These are phyloP conservation scores for Cherax quadricarinatus DNA, from an alignment of 1,140 invertebrate species.

Conservation along the genomic window DNA sequence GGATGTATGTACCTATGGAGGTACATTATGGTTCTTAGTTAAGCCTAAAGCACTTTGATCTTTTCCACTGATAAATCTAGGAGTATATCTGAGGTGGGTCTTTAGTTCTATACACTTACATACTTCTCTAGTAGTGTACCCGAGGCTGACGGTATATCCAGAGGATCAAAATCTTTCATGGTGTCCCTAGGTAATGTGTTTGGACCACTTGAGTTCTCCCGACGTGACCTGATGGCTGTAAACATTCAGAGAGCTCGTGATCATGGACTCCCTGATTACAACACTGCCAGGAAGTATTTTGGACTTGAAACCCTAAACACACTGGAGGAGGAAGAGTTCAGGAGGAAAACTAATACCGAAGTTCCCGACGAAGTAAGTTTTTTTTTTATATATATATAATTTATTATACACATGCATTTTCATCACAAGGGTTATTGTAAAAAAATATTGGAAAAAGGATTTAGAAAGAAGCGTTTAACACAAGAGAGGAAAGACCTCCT, in stretches of 20 bases:
- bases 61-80: too few relatives aligned
- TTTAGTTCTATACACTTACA: too few relatives aligned
- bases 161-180: not conserved
- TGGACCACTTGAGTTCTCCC: conserved; percentile 84
- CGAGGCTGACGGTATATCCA: too few relatives aligned
- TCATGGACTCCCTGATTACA: conserved; percentile 84
- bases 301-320: conserved; percentile 75
- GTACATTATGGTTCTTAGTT: too few relatives aligned
- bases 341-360: conserved; percentile 74
- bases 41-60: too few relatives aligned
- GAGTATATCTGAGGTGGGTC: too few relatives aligned
- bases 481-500: too few relatives aligned
- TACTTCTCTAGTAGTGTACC: too few relatives aligned
- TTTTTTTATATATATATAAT: not conserved
- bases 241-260: conserved; percentile 84
- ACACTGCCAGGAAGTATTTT: conserved; percentile 80
- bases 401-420: not conserved
- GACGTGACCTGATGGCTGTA: conserved; percentile 82
- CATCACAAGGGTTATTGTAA: too few relatives aligned
- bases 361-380: conserved; percentile 73
- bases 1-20: too few relatives aligned
- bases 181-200: conserved; percentile 79
- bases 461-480: too few relatives aligned
- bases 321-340: conserved; percentile 75
- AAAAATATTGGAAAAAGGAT: too few relatives aligned